phyloP scores from a whole-genome alignment of 2,113 vertebrate genomes.

The Pachycephala philippinensis region DNA sequence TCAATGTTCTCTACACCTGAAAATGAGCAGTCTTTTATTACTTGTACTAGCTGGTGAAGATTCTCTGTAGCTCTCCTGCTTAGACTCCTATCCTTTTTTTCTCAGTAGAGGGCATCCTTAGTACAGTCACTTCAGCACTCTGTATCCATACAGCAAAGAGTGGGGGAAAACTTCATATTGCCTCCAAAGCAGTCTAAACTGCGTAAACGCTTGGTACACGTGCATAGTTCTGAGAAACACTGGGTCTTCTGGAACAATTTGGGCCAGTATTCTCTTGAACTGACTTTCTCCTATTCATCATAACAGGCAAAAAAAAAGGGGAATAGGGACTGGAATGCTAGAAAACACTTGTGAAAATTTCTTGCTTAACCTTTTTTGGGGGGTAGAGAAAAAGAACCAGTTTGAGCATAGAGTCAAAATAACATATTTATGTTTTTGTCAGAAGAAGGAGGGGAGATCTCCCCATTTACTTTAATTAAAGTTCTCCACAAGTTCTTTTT shows the following conservation, averaged over 20 bases:
- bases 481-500: conserved; percentile 3
- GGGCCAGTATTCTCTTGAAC: not conserved
- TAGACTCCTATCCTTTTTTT: conserved; percentile 32
- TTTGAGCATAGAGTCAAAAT: not conserved
- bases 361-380: not conserved
- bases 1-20: not conserved
- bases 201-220: not conserved
- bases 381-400: not conserved
- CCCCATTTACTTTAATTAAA: conserved; percentile 28
- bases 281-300: not conserved
- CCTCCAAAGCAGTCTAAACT: not conserved
- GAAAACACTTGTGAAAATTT: not conserved
- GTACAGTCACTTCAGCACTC: conserved; percentile 36
- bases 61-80: not conserved
- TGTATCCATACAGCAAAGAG: not conserved
- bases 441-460: conserved; percentile 3
- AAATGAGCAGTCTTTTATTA: not conserved
- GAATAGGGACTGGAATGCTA: not conserved
- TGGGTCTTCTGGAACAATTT: not conserved
- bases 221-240: not conserved
- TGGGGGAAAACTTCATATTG: not conserved
- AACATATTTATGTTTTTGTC: not conserved
- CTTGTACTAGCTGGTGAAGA: not conserved
- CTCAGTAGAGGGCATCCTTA: conserved; percentile 67
- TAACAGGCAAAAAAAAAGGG: not conserved